Base-by-base conservation (phyloP, 2,797 vertebrate species). In the Aldrovandia affinis region DNA sequence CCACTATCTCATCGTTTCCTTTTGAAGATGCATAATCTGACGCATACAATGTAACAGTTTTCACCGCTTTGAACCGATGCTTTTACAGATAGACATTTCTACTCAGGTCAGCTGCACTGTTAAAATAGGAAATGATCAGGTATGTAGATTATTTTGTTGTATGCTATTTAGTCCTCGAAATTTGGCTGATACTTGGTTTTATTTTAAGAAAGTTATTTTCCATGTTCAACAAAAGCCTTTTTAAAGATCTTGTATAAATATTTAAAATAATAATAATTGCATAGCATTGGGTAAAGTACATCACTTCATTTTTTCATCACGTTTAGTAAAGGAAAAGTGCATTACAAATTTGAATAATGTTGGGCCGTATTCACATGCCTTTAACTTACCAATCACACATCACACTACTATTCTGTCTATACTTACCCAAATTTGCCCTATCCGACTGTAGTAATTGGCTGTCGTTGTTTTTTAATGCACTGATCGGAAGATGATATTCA, bases 51-150 rank as follows among this genome's bases (percentile, higher is more conserved):
- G 30, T 14, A 9, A 15, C 36, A 36, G 3, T 47, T 36, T 55
- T 59, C 54, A 78, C 39, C 50, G 84, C 54, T 82, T 82, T 52
- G 30, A 78, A 65, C 54, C 30, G 30, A 59, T 55, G 47, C 81
- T 85, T 82, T 42, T 33, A 50, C 36, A 63, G 36, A 30, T 70
- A 65, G 20, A 75, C 20, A 33, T 36, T 47, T 85, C 39, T 20
- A 78, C 84, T 85, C 84, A 85, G 84, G 84, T 78, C 55, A 52
- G 47, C 77, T 42, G 75, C 73, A 78, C 84, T 82, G 84, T 82
- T 78, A 25, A 78, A 82, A 54, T 82, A 82, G 80, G 57, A 78
- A 78, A 44, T 30, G n/a, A 47, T 78, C 84, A 82, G 73, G 80
- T 68, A 82, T 63, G 47, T 18, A 39, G 25, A 47, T 80, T 42